Evolutionary conservation across 2,113 vertebrate genomes (phyloP), one percentile per base, ranked within the genome.

Genomic region (Dryoscopus gambensis): DNA sequence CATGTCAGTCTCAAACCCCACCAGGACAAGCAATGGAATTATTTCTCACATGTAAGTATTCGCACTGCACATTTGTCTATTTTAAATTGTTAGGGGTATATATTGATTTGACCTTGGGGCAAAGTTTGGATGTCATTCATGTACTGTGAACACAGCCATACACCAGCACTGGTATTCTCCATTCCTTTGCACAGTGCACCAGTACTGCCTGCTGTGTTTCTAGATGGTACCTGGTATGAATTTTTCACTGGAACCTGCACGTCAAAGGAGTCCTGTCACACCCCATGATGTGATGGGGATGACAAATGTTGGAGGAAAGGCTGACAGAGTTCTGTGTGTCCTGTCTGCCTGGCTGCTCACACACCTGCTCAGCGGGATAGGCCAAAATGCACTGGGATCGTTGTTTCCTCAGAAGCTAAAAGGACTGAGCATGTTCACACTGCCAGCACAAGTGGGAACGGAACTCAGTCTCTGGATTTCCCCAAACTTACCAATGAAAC

Each of bases 61-160:
- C 3, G 1, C 46, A 62, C 30, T 69, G 65, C 62, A 25, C 56
- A 47, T 28, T 56, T 35, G n/a, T 42, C 70, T 5, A 5, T 67
- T 94, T 82, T 49, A 82, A 67, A 55, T 70, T 82, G 67, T 50
- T 35, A 55, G 62, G n/a, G 13, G 10, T 25, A 59, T 20, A 59
- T 70, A 53, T 55, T 15, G 46, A 53, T 88, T 75, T 82, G 83
- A 90, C 70, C 62, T 71, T 59, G 62, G 78, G 47, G 42, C 70
- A 90, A 90, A 87, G 62, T 65, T 70, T 70, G 47, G 79, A n/a
- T 82, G 46, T 25, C 69, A 53, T 85, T 70, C 47, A 67, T 15
- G 56, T 37, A 13, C 50, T 50, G 39, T 30, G 28, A 92, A 74
- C 53, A 53, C 20, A 67, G 47, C 5, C 67, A 62, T 27, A 77